Evolutionary conservation across 2,113 vertebrate genomes (phyloP).

Genomic region (Oreotragus oreotragus): DNA sequence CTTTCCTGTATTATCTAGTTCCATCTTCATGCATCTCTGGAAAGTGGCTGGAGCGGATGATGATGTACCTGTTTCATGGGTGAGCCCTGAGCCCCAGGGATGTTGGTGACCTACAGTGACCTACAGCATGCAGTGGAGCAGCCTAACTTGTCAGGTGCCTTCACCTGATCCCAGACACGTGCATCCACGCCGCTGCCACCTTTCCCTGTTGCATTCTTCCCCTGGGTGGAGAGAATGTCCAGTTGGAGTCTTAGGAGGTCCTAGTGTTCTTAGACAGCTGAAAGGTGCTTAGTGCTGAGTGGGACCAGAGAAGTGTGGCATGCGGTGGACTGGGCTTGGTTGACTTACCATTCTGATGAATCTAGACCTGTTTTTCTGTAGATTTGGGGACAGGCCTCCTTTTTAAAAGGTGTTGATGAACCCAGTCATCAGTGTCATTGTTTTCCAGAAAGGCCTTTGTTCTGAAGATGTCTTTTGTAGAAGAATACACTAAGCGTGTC

Average conservation of each 20-base stretch:
- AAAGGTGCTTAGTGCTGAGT: background rate
- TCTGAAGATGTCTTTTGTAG: background rate
- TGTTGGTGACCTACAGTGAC: background rate
- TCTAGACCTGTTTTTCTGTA: conserved; percentile 21
- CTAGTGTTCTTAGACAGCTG: background rate
- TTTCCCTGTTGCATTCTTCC: background rate
- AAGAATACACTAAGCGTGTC: background rate
- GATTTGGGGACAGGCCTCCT: background rate
- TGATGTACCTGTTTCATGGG: background rate
- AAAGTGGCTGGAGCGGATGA: background rate
- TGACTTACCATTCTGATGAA: background rate
- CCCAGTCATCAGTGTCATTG: background rate
- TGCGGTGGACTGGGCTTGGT: background rate
- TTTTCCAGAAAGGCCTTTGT: conserved; percentile 25
- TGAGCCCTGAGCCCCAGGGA: background rate
- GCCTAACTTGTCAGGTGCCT: background rate
- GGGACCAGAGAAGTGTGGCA: background rate
- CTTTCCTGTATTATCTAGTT: conserved; percentile 15
- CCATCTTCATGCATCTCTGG: background rate
- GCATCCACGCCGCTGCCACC: background rate
- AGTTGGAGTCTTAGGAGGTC: background rate
- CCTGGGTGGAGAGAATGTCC: background rate
- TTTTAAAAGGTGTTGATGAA: background rate
- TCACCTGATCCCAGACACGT: background rate
- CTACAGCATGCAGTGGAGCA: background rate